Base-by-base conservation (phyloP, 1,140 invertebrate genomes). In the Chionoecetes opilio region DNA sequence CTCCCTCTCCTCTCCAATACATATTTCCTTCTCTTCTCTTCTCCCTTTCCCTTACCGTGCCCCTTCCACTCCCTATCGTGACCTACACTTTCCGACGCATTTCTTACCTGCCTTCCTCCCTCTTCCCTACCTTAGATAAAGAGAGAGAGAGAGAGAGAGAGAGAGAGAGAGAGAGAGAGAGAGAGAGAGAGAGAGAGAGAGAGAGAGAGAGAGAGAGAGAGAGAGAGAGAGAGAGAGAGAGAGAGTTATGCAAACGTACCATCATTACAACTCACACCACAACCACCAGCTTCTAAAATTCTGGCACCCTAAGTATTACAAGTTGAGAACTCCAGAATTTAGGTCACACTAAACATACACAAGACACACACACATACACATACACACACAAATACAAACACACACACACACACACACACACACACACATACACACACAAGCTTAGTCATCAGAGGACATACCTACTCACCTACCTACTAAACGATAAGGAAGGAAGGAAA, bases 371-470 rank as follows among this genome's bases (percentile, higher is more conserved):
- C 63, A 75, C 63, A 75, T 26, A 75, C 63, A 75, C 63, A 75
- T 26, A 75, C 63, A 75, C 63, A 75, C 8, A 75, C 63, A 75
- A 17, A 75, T 26, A 75, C 63, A 75, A 17, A 75, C 63, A 75
- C 63, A 75, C 63, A 75, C 63, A 75, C 63, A 75, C 63, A 75
- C 63, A 75, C 63, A 75, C 63, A 75, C 63, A 75, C 63, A 75
- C 21, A n/a, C 9, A 63, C 53, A 63, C 21, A 63, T 21, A 9
- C 2, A 63, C 53, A 9, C 53, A 63, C 53, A 9, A 9, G n/a
- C 21, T 26, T 21, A 75, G 21, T 75, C 63, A 26, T 26, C 46
- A 53, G 9, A 53, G 46, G 46, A 2, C 46, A 75, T n/a, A 26
- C 63, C 63, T 21, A 26, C 41, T 14, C 14, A 8, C 41, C 41